Percentiles rank a stretch among this genome's conserved stretches.
phyloP scores from a whole-genome alignment of 2,888 invertebrate species.

The Dicycla oo region DNA sequence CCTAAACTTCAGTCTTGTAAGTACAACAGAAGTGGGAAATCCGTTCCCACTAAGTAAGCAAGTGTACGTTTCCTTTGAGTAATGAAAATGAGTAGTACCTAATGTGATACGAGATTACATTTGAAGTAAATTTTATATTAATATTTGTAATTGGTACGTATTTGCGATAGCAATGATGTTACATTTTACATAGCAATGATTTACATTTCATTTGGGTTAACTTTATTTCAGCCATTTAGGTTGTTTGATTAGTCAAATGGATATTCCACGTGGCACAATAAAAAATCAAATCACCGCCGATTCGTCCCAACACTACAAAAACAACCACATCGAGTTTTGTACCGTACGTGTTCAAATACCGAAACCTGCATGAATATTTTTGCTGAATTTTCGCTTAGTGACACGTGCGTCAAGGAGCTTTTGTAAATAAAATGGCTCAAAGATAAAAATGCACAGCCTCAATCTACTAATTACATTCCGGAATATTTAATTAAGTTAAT shows the following conservation, averaged over 20 bases:
- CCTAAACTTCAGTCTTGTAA: conserved; percentile 5
- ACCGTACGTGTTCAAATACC: conserved; percentile 50
- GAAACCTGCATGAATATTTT: conserved; percentile 36
- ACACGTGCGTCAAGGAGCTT: conserved; percentile 40
- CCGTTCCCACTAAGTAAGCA: neutral
- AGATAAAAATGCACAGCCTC: conserved; percentile 26
- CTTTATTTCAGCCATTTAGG: conserved; percentile 12
- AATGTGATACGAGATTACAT: neutral
- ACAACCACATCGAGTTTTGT: conserved; percentile 36
- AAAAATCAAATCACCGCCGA: conserved; percentile 44
- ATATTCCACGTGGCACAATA: conserved; percentile 14
- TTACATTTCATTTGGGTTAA: neutral
- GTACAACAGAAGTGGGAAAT: conserved; percentile 11
- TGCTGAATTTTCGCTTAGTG: conserved; percentile 12
- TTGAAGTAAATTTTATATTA: neutral
- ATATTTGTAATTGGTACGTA: neutral
- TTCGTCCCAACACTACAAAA: conserved; percentile 33
- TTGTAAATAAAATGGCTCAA: conserved; percentile 32
- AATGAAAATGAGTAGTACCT: conserved; percentile 9
- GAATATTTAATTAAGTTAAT: conserved; percentile 48
- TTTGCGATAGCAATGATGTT: neutral
- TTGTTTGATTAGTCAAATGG: conserved; percentile 22
- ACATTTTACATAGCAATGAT: neutral
- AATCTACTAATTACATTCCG: conserved; percentile 42
- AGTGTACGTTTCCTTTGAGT: neutral